Evolutionary conservation across 2,113 vertebrate species (phyloP).

Genomic region (Mellivora capensis): DNA sequence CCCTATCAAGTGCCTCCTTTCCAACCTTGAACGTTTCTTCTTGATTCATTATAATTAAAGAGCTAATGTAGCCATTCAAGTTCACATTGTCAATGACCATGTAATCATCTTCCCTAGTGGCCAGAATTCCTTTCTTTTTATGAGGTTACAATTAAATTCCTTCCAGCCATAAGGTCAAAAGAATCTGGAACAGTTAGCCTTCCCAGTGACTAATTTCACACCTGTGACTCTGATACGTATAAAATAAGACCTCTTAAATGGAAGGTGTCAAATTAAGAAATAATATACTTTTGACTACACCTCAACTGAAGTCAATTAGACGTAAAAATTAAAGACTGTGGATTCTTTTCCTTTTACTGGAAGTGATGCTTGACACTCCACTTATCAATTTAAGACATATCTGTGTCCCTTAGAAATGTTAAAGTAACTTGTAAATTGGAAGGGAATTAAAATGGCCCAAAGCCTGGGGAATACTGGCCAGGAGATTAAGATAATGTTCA

Average conservation of each 20-base stretch:
- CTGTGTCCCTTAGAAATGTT: conserved; percentile 70
- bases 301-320: conserved; percentile 67
- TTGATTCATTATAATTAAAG: conserved; percentile 62
- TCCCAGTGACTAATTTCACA: conserved; percentile 68
- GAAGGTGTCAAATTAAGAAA: conserved; percentile 74
- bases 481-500: conserved; percentile 53
- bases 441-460: conserved; percentile 63
- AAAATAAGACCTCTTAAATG: conserved; percentile 68
- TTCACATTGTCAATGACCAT: conserved; percentile 74
- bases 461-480: conserved; percentile 8
- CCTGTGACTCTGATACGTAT: conserved; percentile 61
- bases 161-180: conserved; percentile 74
- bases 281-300: conserved; percentile 71
- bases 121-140: conserved; percentile 55
- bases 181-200: conserved; percentile 56
- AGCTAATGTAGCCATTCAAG: conserved; percentile 70
- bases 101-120: conserved; percentile 69
- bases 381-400: conserved; percentile 68
- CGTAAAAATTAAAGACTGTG: conserved; percentile 68
- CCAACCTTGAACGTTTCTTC: conserved; percentile 68
- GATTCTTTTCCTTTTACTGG: conserved; percentile 58
- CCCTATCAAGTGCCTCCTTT: conserved; percentile 46
- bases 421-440: conserved; percentile 67
- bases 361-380: conserved; percentile 69
- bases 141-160: conserved; percentile 72